A percentile compares a stretch with the other conserved stretches of the same genome.
phyloP scores from a whole-genome alignment of 2,113 vertebrate genomes.

The Oxyura jamaicensis region DNA sequence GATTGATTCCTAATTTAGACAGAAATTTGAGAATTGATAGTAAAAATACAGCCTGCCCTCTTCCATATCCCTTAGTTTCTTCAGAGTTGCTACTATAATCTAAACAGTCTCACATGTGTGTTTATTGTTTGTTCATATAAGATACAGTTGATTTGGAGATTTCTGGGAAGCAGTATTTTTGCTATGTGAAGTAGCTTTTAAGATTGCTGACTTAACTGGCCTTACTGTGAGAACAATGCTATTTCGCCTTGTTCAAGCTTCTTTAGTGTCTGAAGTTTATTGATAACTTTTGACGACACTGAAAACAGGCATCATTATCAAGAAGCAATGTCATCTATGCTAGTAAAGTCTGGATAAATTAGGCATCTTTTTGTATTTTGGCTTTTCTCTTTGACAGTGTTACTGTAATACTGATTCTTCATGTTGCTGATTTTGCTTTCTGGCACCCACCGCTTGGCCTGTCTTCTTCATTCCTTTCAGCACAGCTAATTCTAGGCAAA shows the following conservation, averaged over 20 bases:
- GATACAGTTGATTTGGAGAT: not conserved
- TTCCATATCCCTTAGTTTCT: not conserved
- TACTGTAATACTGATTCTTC: not conserved
- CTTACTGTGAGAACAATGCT: not conserved
- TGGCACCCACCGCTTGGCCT: not conserved
- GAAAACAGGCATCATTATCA: not conserved
- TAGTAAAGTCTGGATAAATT: not conserved
- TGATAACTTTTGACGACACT: not conserved
- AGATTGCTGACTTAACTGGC: not conserved
- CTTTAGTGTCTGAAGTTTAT: not conserved
- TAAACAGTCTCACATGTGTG: not conserved
- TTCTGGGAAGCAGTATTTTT: slow-evolving; percentile 4
- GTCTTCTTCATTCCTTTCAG: not conserved
- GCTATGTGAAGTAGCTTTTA: not conserved
- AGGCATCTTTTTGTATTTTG: not conserved
- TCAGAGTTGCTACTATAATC: not conserved
- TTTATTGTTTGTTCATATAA: not conserved
- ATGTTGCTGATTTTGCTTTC: not conserved
- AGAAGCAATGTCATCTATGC: not conserved
- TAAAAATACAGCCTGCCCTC: not conserved
- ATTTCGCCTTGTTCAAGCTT: not conserved
- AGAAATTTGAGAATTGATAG: not conserved
- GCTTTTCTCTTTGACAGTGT: not conserved
- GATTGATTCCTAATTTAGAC: not conserved
- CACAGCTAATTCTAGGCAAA: not conserved